Conservation (phyloP, 2,113 vertebrate genomes). For the Micromys minutus region DNA sequence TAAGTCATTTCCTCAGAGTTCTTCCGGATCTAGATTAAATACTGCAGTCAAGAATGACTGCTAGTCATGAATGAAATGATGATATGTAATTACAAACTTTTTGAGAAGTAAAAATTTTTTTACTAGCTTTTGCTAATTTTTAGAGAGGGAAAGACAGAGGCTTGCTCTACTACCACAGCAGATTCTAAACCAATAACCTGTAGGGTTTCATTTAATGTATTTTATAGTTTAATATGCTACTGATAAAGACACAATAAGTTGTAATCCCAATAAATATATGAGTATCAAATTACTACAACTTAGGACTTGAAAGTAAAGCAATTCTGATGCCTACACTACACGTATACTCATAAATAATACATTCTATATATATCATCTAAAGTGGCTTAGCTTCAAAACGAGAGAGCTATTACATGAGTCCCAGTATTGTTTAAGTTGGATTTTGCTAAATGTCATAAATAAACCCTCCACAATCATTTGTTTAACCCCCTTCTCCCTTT, state of each 20-base stretch:
- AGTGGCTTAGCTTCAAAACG: neutral
- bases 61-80: neutral
- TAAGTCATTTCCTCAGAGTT: slow-evolving; percentile 34
- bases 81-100: neutral
- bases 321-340: neutral
- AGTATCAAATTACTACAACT: neutral
- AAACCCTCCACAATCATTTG: neutral
- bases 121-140: slow-evolving; percentile 32
- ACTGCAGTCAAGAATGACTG: neutral
- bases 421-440: neutral
- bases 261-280: neutral
- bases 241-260: neutral
- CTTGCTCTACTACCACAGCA: neutral
- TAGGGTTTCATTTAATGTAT: slow-evolving; percentile 1
- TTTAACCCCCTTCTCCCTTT: slow-evolving; percentile 36
- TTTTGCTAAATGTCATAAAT: slow-evolving; percentile 49
- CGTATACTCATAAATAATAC: neutral
- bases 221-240: neutral
- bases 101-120: slow-evolving; percentile 6
- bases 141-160: neutral
- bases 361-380: neutral
- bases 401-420: neutral
- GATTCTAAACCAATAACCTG: neutral
- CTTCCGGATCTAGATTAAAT: neutral
- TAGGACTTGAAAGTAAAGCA: neutral